Percentiles rank a stretch among this genome's conserved stretches.
Conservation (phyloP, 2,113 vertebrate genomes). For the Odontophorus gujanensis region DNA sequence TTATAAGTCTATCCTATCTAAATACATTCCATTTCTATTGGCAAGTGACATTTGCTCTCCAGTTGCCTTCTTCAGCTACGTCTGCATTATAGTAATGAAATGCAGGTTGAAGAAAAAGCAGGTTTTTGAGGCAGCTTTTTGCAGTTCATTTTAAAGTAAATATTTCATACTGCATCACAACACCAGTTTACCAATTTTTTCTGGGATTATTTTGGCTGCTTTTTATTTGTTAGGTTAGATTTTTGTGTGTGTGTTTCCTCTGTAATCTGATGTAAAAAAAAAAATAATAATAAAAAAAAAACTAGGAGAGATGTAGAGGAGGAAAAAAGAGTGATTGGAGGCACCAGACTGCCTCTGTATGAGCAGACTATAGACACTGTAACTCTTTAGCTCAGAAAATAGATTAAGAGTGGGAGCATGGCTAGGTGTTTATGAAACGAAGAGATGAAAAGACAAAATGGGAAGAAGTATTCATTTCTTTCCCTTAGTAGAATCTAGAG, state of each 20-base stretch:
- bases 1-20: constrained; percentile 1
- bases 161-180: background rate
- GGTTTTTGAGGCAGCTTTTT: background rate
- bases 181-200: background rate
- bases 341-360: background rate
- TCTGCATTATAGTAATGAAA: constrained; percentile 20
- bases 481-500: background rate
- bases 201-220: background rate
- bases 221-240: background rate
- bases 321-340: background rate
- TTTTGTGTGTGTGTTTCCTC: background rate
- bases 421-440: background rate
- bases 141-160: background rate
- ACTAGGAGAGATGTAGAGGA: background rate
- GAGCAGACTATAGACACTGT: background rate
- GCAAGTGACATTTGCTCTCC: constrained; percentile 5
- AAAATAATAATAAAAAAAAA: too few relatives aligned
- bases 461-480: constrained; percentile 19
- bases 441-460: background rate
- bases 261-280: too few relatives aligned
- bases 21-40: background rate
- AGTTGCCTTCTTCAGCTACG: background rate
- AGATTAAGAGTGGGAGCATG: background rate
- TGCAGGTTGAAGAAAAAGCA: background rate
- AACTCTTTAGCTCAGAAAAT: background rate